Evolutionary conservation across 2,113 vertebrate species (phyloP), one percentile per base, ranked within the genome.

Genomic region (Alethe diademata): DNA sequence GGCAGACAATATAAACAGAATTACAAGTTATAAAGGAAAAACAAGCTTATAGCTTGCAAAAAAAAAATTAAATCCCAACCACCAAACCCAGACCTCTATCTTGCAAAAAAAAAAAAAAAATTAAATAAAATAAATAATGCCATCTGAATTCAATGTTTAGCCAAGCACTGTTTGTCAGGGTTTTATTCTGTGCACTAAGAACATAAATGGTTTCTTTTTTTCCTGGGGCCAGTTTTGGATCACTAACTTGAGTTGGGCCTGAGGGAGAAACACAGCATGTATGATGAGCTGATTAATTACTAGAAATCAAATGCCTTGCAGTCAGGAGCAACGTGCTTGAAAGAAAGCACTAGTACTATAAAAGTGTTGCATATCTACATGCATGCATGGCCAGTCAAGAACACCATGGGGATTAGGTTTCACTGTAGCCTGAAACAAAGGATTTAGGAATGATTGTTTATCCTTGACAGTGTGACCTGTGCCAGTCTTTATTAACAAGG

Each of bases 221-320:
- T 97, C 96, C 97, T 5, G 51, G 95, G 97, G 97, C 94, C 97
- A 97, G 96, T 97, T 98, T 97, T 96, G 92, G 96, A 98, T 98
- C 97, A 97, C 85, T 98, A 97, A 95, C 94, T 97, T 95, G 92
- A 97, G 92, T 95, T 93, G 91, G 94, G 92, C 97, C 97, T 96
- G 71, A 95, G 97, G 97, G 97, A 98, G 94, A 97, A 97, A 94
- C 96, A 69, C 95, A 97, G 96, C 83, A 33, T 95, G 96, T 96
- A 97, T 97, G 97, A 98, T 97, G 98, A 97, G 97, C 97, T 98
- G 97, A 97, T 98, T 98, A 98, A 98, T 98, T 98, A 98, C 96
- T 86, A 97, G 96, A 97, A 98, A 98, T 98, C 97, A 97, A 98
- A 97, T 98, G 97, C 97, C 97, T 98, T 96, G 83, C 95, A 97